Evolutionary conservation across 1,140 invertebrate species (phyloP).

Genomic region (Macrotrachela quadricornifera): DNA sequence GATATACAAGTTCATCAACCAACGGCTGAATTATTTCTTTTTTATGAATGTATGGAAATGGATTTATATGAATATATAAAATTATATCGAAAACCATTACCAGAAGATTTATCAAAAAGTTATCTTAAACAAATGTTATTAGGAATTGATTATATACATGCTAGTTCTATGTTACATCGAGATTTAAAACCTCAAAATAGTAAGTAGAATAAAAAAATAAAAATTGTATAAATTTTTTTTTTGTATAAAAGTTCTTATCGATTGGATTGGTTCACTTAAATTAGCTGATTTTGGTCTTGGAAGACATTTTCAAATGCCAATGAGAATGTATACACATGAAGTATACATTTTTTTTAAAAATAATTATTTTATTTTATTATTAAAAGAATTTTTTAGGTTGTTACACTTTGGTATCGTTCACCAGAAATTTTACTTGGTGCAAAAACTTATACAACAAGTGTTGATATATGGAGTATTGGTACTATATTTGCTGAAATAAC

Average conservation of each 20-base stretch:
- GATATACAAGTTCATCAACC: neutral
- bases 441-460: conserved; percentile 90
- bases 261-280: conserved; percentile 85
- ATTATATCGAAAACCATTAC: neutral
- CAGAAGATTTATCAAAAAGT: too few relatives aligned
- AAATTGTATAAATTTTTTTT: conserved; percentile 88
- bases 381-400: conserved; percentile 66
- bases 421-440: conserved; percentile 86
- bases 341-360: too few relatives aligned
- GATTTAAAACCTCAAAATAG: conserved; percentile 85
- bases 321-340: conserved; percentile 79
- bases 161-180: conserved; percentile 95
- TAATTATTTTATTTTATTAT: conserved; percentile 41
- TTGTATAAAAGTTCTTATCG: conserved; percentile 46
- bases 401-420: conserved; percentile 98
- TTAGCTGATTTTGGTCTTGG: conserved; percentile 99
- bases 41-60: too few relatives aligned
- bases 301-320: conserved; percentile 81
- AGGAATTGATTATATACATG: conserved; percentile 97
- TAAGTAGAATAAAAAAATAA: too few relatives aligned
- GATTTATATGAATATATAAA: neutral
- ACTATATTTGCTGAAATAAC: conserved; percentile 62
- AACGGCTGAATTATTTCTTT: too few relatives aligned
- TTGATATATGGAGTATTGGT: conserved; percentile 99
- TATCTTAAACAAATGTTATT: conserved; percentile 75